These are phyloP conservation scores for Vanacampus margaritifer DNA, from an alignment of 2,113 vertebrate genomes.

Conservation along the genomic window DNA sequence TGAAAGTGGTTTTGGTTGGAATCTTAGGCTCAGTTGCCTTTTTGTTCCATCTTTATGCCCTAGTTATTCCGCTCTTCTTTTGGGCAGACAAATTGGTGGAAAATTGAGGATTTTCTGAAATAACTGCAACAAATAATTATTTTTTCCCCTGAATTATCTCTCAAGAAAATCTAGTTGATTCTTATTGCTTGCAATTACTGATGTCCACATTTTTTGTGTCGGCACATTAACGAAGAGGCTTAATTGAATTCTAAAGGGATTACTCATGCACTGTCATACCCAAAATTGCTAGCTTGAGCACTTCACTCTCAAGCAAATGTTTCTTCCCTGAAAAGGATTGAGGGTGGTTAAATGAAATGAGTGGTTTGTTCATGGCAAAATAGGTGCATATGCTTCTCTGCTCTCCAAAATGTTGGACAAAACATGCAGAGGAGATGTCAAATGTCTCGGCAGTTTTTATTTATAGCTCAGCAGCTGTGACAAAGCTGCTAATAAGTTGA, in stretches of 20 bases:
- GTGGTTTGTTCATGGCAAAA: not conserved
- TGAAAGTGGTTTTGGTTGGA: not conserved
- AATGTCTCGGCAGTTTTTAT: conserved; percentile 50
- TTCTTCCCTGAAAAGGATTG: conserved; percentile 1
- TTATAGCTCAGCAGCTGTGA: conserved; percentile 62
- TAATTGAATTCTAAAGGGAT: conserved; percentile 64
- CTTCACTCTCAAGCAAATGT: conserved; percentile 24
- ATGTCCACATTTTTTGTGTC: conserved; percentile 18
- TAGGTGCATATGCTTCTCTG: not conserved
- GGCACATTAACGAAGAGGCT: conserved; percentile 52
- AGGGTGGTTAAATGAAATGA: conserved; percentile 24
- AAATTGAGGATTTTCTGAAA: not conserved
- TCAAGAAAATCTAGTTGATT: not conserved
- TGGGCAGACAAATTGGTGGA: not conserved
- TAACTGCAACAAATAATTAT: not conserved
- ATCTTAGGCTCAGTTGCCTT: not conserved
- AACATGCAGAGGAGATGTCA: conserved; percentile 26
- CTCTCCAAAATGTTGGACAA: not conserved
- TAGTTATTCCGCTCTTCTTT: not conserved
- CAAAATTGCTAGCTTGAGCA: conserved; percentile 36
- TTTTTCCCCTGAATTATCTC: not conserved
- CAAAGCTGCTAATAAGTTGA: conserved; percentile 61
- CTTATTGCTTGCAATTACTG: not conserved
- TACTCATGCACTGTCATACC: conserved; percentile 49
- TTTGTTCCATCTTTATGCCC: not conserved